Evolutionary conservation across 2,113 vertebrate genomes (phyloP), one percentile per base, ranked within the genome.

Genomic region (Grammomys surdaster): DNA sequence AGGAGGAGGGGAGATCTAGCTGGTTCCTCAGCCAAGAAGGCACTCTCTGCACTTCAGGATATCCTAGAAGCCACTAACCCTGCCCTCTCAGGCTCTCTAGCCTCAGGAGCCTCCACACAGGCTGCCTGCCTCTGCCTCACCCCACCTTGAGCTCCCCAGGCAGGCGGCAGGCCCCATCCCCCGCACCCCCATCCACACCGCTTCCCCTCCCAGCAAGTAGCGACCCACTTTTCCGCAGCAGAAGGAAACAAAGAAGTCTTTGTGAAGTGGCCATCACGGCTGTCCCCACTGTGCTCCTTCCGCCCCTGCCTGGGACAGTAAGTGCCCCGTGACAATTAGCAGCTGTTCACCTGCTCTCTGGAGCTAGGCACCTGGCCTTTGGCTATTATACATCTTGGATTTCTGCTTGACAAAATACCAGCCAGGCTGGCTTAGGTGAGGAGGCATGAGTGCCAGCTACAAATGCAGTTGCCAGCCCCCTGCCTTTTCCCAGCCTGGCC

Each of bases 221-320:
- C 51, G 40, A 94, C 70, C 89, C 95, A 93, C 69, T 80, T 90
- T 85, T 75, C 91, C n/a, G 56, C 93, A 58, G 80, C 90, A 75
- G 26, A 26, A 70, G 43, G 1, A 20, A 88, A 98, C 97, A 97
- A 96, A 96, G 96, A 36, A 22, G 85, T 3, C 95, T 92, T 93
- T 96, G 92, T 96, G 90, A 28, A 28, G 76, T 9, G 67, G n/a
- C 3, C 7, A 73, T 82, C 73, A 72, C 43, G 0, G 46, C 91
- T 0, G 0, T 22, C 86, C 82, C 60, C 84, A 85, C 31, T 7
- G 43, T 65, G 0, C 46, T 67, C 43, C 78, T 89, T 72, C 60
- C 1, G 4, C 77, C 40, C 54, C 87, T 43, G 77, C 69, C 89
- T 28, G 56, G 48, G 81, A 96, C 63, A 60, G 58, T 7, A 93